A percentile compares a stretch with the other conserved stretches of the same genome.
Evolutionary conservation across 2,888 invertebrate genomes (phyloP).

Genomic region (Drosophila mimetica): DNA sequence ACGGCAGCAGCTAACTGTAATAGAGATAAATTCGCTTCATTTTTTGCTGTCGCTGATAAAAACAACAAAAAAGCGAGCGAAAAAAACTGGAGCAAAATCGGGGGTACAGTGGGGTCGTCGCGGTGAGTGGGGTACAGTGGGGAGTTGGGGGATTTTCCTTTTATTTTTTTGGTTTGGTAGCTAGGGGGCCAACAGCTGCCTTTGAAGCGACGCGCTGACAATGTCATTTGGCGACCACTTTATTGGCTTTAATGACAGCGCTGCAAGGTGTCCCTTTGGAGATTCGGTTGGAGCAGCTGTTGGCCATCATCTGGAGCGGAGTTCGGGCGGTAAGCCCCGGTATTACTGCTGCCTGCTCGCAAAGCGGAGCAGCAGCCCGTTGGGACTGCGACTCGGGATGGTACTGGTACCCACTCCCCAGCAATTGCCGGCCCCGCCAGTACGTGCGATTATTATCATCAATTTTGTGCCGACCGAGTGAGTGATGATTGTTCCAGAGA

Average conservation of each 20-base stretch:
- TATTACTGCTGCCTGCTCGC: constrained; percentile 26
- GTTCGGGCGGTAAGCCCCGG: constrained; percentile 45
- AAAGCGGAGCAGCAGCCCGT: constrained; percentile 32
- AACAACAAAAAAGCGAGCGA: constrained; percentile 11
- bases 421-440: constrained; percentile 47
- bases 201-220: constrained; percentile 58
- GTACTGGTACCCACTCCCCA: constrained; percentile 13
- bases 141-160: neutral
- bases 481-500: constrained; percentile 70
- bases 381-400: neutral
- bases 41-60: constrained; percentile 69
- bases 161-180: neutral
- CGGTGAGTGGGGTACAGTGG: constrained; percentile 2
- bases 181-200: constrained; percentile 25
- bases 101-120: constrained; percentile 4
- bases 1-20: constrained; percentile 69
- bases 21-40: constrained; percentile 78
- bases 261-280: constrained; percentile 51
- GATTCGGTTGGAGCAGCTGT: constrained; percentile 59
- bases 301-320: constrained; percentile 50
- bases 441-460: constrained; percentile 82
- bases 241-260: constrained; percentile 68
- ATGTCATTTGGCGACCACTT: constrained; percentile 74
- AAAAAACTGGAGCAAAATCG: constrained; percentile 32
- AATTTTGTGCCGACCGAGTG: constrained; percentile 76